These are phyloP conservation scores for Trinectes maculatus DNA, from an alignment of 2,113 vertebrate species.

Conservation along the genomic window DNA sequence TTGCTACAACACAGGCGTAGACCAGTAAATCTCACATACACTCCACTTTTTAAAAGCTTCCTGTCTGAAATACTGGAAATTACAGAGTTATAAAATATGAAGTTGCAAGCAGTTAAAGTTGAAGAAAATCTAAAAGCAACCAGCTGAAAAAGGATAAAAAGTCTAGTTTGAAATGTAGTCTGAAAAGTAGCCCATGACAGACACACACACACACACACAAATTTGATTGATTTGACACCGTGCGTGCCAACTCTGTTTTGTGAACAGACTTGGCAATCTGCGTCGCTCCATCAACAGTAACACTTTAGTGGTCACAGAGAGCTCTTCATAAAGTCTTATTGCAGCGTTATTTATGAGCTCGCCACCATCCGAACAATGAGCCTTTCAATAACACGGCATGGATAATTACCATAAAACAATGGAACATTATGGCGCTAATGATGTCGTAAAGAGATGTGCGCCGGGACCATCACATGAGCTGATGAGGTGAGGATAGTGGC, in stretches of 20 bases:
- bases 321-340: conserved; percentile 66
- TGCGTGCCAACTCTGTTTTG: conserved; percentile 39
- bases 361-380: conserved; percentile 58
- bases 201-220: conserved; percentile 25
- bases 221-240: conserved; percentile 15
- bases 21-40: neutral
- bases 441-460: conserved; percentile 50
- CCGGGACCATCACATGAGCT: conserved; percentile 20
- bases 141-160: too few relatives aligned
- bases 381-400: conserved; percentile 59
- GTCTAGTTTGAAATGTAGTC: neutral
- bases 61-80: neutral
- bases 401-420: conserved; percentile 70
- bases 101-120: neutral
- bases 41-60: neutral
- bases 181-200: neutral
- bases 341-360: conserved; percentile 62
- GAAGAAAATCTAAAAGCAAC: too few relatives aligned
- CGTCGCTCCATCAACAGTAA: conserved; percentile 51
- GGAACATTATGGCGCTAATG: conserved; percentile 63
- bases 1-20: neutral
- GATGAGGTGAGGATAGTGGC: conserved; percentile 24
- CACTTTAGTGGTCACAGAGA: conserved; percentile 59
- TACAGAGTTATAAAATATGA: neutral
- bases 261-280: conserved; percentile 55